Evolutionary conservation across 2,797 vertebrate species (phyloP).

Genomic region (Chiloscyllium punctatum): DNA sequence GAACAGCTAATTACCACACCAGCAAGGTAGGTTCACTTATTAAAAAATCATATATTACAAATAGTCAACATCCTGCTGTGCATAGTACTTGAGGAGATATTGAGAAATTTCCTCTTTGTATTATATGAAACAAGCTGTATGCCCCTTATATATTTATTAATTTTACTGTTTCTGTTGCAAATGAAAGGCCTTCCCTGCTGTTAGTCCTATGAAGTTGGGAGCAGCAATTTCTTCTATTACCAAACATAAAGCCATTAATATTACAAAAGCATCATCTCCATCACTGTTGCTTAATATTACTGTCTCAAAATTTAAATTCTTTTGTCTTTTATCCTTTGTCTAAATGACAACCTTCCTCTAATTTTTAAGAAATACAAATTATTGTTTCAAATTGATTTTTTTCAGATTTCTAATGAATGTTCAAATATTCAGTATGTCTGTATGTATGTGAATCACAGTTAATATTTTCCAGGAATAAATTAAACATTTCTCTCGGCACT

Average conservation of each 20-base stretch:
- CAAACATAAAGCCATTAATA: not conserved
- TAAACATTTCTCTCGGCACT: not conserved
- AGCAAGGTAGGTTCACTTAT: not conserved
- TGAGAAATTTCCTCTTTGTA: not conserved
- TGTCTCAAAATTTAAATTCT: not conserved
- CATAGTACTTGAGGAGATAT: not conserved
- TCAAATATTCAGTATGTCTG: not conserved
- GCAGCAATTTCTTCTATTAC: not conserved
- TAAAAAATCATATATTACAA: not conserved
- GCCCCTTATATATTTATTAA: not conserved
- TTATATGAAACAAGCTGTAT: not conserved
- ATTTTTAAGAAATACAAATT: not conserved
- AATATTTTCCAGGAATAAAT: not conserved
- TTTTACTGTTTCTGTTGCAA: not conserved
- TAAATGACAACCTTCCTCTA: not conserved
- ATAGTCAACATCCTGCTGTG: not conserved
- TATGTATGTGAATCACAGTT: not conserved
- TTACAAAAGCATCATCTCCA: not conserved
- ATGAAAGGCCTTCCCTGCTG: not conserved
- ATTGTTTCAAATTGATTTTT: not conserved
- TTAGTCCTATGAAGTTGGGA: not conserved
- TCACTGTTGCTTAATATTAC: not conserved
- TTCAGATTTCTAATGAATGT: not conserved
- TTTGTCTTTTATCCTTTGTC: not conserved
- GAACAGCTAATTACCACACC: not conserved